Evolutionary conservation across 2,797 vertebrate species (phyloP), one percentile per base, ranked within the genome.

Genomic region (Pangasius krempfi): DNA sequence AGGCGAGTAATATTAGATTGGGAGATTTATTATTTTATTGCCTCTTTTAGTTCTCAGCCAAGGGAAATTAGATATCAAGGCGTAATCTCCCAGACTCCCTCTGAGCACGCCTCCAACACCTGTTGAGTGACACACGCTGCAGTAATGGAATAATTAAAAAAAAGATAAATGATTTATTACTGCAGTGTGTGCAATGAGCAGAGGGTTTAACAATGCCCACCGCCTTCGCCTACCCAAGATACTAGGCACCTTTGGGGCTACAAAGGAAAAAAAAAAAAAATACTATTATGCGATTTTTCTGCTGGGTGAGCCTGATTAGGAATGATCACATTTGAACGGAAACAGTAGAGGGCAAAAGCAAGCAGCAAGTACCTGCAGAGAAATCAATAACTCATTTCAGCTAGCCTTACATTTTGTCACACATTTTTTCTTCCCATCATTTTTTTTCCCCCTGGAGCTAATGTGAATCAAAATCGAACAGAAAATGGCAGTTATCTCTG

Each of bases 311-410:
- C 87, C 86, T 89, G 90, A 92, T 92, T 91, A 92, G 86, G 90
- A 92, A 88, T 88, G 86, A 92, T 91, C 88, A 85, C 85, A 90
- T 90, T 88, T 89, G 90, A 90, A 85, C 85, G 89, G 88, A 90
- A 89, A 90, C 85, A 81, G 89, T 89, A 88, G 83, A 84, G 87
- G 68, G 90, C 88, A 88, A 88, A 88, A 92, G 86, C 89, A 84
- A 85, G 87, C 81, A 68, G 85, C 73, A 80, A 91, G 85, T 78
- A 91, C 88, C 90, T 66, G 92, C 89, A 81, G 79, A 79, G 89
- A 93, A 94, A 95, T 96, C 95, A 87, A 95, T 96, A 96, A 95
- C 93, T 95, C 92, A 95, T 95, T 96, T 95, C 92, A 89, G 93
- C 94, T 90, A 92, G 90, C 81, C 84, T 88, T 92, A 89, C 91